These are phyloP conservation scores for Saiga tatarica DNA, from an alignment of 2,113 vertebrate genomes.

Conservation along the genomic window DNA sequence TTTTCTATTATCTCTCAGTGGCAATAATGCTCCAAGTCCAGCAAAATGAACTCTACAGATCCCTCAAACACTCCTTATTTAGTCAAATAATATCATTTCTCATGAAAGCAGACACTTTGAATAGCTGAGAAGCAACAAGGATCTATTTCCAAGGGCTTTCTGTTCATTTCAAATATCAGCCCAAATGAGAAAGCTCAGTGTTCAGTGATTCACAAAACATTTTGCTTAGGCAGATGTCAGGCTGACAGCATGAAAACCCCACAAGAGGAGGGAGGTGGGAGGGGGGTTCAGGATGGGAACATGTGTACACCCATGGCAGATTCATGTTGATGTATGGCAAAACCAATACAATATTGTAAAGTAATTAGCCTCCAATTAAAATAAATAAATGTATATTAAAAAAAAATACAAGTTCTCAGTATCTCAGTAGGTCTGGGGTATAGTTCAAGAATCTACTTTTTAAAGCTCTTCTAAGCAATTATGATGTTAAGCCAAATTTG, in stretches of 20 bases:
- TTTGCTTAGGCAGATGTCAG: slow-evolving; percentile 9
- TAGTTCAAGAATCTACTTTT: not conserved
- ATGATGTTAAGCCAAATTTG: not conserved
- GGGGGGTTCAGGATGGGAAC: no score
- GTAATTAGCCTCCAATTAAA: no score
- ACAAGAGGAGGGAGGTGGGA: not conserved
- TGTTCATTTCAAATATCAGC: not conserved
- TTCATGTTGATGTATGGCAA: no score
- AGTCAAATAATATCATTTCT: not conserved
- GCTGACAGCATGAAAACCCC: not conserved
- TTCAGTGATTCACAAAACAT: not conserved
- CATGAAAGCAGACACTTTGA: not conserved
- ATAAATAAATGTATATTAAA: no score
- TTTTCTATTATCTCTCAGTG: not conserved
- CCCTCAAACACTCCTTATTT: not conserved
- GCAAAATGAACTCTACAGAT: not conserved
- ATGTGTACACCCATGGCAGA: no score
- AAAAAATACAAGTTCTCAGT: not conserved
- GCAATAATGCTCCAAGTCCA: not conserved
- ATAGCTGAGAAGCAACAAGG: not conserved
- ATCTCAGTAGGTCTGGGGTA: not conserved
- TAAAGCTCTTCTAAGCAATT: slow-evolving; percentile 1
- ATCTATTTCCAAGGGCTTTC: not conserved
- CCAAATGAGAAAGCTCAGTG: not conserved
- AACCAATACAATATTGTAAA: no score